Evolutionary conservation across 1,140 invertebrate species (phyloP).

Genomic region (Cotesia chilonis): DNA sequence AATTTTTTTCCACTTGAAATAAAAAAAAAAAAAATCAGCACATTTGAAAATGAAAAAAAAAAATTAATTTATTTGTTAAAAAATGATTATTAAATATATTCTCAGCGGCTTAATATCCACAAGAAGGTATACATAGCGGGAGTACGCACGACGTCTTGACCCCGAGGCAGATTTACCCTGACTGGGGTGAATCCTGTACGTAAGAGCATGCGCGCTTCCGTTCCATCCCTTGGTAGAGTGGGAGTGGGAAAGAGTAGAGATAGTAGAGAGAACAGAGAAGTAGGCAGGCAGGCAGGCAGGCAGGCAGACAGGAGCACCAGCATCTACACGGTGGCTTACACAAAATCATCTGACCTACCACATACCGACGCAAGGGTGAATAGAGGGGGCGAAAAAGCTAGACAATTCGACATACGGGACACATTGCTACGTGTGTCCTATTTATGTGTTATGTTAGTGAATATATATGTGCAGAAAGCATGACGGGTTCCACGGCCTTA

Average conservation of each 20-base stretch:
- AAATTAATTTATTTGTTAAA: too few relatives aligned
- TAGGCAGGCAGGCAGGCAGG: background rate
- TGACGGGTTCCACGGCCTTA: conserved; percentile 17
- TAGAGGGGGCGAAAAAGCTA: conserved; percentile 30
- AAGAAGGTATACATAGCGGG: conserved; percentile 47
- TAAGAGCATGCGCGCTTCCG: conserved; percentile 61
- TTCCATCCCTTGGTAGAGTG: conserved; percentile 34
- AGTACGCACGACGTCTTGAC: conserved; percentile 59
- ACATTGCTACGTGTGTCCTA: conserved; percentile 10
- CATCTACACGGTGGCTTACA: conserved; percentile 38
- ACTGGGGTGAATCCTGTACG: conserved; percentile 61
- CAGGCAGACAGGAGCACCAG: conserved; percentile 8
- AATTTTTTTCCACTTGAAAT: background rate
- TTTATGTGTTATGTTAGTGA: conserved; percentile 15
- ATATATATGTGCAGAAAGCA: background rate
- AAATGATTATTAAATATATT: conserved; percentile 5
- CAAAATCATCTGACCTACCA: conserved; percentile 43
- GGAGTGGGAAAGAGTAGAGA: background rate
- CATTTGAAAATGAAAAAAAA: background rate
- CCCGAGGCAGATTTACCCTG: conserved; percentile 62
- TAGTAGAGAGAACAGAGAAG: too few relatives aligned
- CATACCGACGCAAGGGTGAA: conserved; percentile 23
- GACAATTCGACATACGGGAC: conserved; percentile 32
- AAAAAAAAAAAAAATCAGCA: conserved; percentile 18
- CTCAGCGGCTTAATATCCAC: conserved; percentile 40